Conservation (phyloP, 2,888 invertebrate species). For the Hymenopus coronatus region DNA sequence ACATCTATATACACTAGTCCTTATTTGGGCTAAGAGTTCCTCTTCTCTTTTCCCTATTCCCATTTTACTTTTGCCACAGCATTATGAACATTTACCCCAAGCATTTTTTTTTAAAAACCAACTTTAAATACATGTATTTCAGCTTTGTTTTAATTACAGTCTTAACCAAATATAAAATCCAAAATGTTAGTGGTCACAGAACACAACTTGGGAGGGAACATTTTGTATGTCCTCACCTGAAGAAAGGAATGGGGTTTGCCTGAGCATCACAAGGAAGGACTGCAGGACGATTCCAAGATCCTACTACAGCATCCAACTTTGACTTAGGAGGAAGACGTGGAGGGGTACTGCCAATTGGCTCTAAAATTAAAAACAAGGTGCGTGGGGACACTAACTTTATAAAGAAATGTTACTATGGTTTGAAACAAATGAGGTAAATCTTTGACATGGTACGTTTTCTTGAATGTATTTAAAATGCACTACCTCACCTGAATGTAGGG, state of each 20-base stretch:
- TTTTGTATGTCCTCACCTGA: conserved; percentile 36
- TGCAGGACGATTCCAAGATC: conserved; percentile 37
- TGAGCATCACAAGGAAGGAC: conserved; percentile 47
- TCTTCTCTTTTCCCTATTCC: no score
- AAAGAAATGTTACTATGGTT: not conserved
- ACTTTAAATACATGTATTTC: no score
- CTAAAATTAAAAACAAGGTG: conserved; percentile 31
- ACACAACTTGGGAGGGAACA: no score
- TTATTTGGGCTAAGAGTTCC: no score
- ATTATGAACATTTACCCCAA: no score
- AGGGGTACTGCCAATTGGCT: conserved; percentile 52
- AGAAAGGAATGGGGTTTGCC: conserved; percentile 45
- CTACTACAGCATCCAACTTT: conserved; percentile 45
- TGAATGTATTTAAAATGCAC: conserved; percentile 13
- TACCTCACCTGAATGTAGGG: conserved; percentile 38
- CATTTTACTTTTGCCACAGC: no score
- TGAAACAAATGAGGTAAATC: not conserved
- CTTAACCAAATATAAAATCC: no score
- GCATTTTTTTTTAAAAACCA: no score
- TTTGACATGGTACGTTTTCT: not conserved
- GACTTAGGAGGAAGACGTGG: conserved; percentile 53
- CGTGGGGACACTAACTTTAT: not conserved
- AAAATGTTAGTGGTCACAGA: no score
- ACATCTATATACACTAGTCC: no score
- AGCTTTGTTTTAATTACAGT: no score